These are phyloP conservation scores for Hemibagrus guttatus DNA, from an alignment of 2,797 vertebrate species.

Conservation along the genomic window DNA sequence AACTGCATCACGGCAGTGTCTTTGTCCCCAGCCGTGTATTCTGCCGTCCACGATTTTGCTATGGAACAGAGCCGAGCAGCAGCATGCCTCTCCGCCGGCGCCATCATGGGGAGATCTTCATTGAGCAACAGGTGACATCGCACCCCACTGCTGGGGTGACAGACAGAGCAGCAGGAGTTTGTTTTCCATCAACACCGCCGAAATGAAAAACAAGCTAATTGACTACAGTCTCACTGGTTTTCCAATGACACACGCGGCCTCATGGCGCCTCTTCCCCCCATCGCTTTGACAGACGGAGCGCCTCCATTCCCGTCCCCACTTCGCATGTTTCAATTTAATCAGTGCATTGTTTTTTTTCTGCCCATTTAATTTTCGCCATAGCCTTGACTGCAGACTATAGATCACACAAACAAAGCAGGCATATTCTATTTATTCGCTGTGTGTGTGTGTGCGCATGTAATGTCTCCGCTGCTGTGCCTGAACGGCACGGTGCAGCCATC, in stretches of 20 bases:
- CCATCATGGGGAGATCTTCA: conserved; percentile 33
- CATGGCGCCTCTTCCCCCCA: conserved; percentile 35
- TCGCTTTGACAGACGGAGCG: conserved; percentile 31
- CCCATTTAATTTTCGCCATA: conserved; percentile 45
- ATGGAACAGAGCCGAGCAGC: conserved; percentile 3
- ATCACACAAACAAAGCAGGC: conserved; percentile 41
- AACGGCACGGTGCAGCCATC: conserved; percentile 7
- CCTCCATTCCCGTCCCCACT: conserved; percentile 28
- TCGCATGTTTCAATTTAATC: conserved; percentile 44
- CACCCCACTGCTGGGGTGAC: conserved; percentile 46
- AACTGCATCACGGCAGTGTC: background rate
- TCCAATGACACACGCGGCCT: conserved; percentile 30
- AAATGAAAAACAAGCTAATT: conserved; percentile 57
- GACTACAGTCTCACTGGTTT: conserved; percentile 53
- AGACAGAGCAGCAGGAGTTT: conserved; percentile 56
- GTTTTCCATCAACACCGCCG: conserved; percentile 48
- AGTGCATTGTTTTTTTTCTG: conserved; percentile 26
- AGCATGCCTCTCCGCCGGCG: conserved; percentile 11
- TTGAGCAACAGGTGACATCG: conserved; percentile 56
- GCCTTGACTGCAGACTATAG: conserved; percentile 21
- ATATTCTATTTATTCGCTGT: conserved; percentile 19
- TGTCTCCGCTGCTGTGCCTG: conserved; percentile 18
- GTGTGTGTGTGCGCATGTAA: conserved; percentile 8
- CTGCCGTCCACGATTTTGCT: background rate
- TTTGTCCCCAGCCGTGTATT: background rate